Evolutionary conservation across 2,888 invertebrate genomes (phyloP), one percentile per base, ranked within the genome.

Genomic region (Amitus sp.): DNA sequence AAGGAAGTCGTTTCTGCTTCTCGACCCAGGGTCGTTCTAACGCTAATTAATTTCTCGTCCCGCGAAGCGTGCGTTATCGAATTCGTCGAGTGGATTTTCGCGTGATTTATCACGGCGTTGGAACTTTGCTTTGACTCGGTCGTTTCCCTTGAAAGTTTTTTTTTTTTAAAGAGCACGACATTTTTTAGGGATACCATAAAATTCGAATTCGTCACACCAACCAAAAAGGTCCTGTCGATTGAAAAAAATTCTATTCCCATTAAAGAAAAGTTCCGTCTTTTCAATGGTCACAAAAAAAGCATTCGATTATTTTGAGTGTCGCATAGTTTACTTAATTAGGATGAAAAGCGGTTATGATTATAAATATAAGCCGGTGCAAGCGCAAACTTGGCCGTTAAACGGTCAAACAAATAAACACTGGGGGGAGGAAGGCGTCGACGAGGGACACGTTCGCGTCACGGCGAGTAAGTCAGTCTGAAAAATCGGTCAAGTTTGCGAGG

Each of bases 1-100:
- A 71, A 74, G 76, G 76, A 76, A 76, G 76, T 76, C 74, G 70
- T 76, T 73, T 66, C 56, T 51, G 49, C 57, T 50, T 53, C 33
- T 68, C 68, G 70, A 70, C 72, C 68, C 70, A 57, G 71, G 70
- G 70, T 66, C 65, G 66, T 54, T 46, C 50, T 51, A 63, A 51
- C 56, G 60, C 65, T 63, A 67, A 67, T 67, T 67, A 67, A 67
- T 67, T 59, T 53, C 53, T 51, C 47, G 56, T 40, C 57, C 60
- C 46, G 54, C 57, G 64, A 57, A 52, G 50, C 54, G 64, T 57
- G 60, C 54, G 56, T 61, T 65, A 65, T 65, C 65, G 55, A 57
- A 61, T 65, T 65, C 57, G 51, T 58, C 51, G 51, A 57, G 60
- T 57, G 61, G 54, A 55, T 58, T 33, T 33, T 54, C 53, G 49